These are phyloP conservation scores for Eonycteris spelaea DNA, from an alignment of 2,113 vertebrate species.

Conservation along the genomic window DNA sequence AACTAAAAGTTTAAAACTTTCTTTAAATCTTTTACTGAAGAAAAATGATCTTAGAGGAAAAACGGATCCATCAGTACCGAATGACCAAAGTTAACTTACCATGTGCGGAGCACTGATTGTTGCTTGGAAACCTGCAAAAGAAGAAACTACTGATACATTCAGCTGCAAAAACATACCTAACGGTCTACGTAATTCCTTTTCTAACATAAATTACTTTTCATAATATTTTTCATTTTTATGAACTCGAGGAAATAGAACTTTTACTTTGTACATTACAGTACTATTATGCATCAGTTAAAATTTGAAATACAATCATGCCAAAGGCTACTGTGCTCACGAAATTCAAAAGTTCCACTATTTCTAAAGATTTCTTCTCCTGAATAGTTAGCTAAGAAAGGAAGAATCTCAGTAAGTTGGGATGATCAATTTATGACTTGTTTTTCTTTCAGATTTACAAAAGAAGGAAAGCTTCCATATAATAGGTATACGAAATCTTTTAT, in stretches of 20 bases:
- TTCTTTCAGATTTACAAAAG: constrained; percentile 30
- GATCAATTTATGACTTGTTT: background rate
- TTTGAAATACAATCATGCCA: constrained; percentile 28
- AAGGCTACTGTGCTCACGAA: background rate
- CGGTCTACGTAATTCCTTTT: background rate
- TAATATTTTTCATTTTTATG: constrained; percentile 2
- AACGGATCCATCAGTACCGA: background rate
- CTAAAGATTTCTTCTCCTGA: background rate
- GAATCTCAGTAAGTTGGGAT: background rate
- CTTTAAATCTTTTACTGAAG: constrained; percentile 22
- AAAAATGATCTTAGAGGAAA: background rate
- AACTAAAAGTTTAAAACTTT: background rate
- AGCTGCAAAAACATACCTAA: background rate
- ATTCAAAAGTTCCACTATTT: background rate
- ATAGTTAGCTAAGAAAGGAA: background rate
- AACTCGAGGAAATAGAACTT: constrained; percentile 22
- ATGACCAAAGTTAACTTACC: constrained; percentile 84
- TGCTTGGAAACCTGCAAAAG: constrained; percentile 94
- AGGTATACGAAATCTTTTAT: background rate
- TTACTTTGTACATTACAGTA: background rate
- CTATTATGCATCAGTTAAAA: background rate
- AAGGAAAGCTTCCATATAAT: background rate
- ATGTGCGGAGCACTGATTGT: constrained; percentile 99
- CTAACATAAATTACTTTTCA: background rate
- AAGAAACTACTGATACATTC: constrained; percentile 52